Evolutionary conservation across 2,888 invertebrate species (phyloP), one percentile per base, ranked within the genome.

Genomic region (Heliconius ethilla): DNA sequence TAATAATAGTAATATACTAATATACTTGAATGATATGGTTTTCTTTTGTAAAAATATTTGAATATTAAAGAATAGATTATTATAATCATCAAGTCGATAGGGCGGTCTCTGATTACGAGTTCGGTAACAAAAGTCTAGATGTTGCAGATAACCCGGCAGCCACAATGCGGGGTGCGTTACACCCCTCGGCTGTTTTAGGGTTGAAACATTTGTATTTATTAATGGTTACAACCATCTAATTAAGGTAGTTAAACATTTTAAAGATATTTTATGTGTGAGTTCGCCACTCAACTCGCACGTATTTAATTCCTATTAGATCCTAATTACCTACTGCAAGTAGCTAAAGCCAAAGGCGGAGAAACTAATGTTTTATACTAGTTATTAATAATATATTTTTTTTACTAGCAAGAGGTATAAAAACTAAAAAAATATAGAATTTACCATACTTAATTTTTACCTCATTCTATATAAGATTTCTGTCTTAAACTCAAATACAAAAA

Each of bases 71-170:
- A 76, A 81, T 80, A 81, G 81, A 75, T 79, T 85, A 72, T 75
- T 80, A 75, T 87, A 88, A 88, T 86, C 79, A 84, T 78, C 82
- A 84, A 69, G 78, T 78, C 78, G 77, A 81, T 80, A 79, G 85
- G 75, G 67, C 72, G 79, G 78, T 78, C 76, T 84, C 87, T 90
- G 89, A 92, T 92, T 91, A 90, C 90, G 80, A 74, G 86, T 85
- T 85, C 83, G 66, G 86, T 85, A 87, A 90, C 89, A 89, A 89
- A 88, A 90, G 90, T 90, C 91, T 91, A 92, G 92, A 92, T 92
- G 87, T 85, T 79, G 81, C 86, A 83, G 92, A 92, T 93, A 92
- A 92, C 91, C 91, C 90, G 84, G 75, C 82, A 82, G 81, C 82
- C 84, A 86, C 86, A 85, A 85, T 84, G 81, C 82, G 78, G 87